phyloP scores from a whole-genome alignment of 2,888 invertebrate genomes.

The Sphaerophoria taeniata region DNA sequence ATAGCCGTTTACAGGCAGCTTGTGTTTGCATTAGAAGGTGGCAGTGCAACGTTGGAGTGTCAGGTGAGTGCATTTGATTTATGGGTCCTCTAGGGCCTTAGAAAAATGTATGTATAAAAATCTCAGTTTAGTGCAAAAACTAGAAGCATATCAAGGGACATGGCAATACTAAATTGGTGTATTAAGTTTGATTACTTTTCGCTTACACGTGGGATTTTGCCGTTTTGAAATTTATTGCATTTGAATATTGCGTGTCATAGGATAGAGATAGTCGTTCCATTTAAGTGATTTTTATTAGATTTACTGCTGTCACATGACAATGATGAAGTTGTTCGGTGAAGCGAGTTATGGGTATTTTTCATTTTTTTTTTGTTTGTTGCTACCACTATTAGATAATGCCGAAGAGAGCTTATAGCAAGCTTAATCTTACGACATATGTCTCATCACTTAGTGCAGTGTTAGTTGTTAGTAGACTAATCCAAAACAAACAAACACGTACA shows the following conservation, averaged over 20 bases:
- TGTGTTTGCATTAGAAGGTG: conserved; percentile 88
- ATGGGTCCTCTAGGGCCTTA: conserved; percentile 13
- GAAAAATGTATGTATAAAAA: neutral
- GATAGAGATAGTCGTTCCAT: neutral
- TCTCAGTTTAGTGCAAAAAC: neutral
- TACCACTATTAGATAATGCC: no score
- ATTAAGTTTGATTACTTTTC: conserved; percentile 40
- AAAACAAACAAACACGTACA: no score
- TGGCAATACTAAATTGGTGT: conserved; percentile 29
- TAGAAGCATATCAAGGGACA: neutral
- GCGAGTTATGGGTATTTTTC: neutral
- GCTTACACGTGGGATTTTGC: conserved; percentile 21
- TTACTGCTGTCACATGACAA: conserved; percentile 9
- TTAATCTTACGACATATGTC: no score
- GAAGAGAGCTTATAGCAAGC: no score
- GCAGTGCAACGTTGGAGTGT: conserved; percentile 89
- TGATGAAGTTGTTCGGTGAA: neutral
- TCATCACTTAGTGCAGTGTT: no score
- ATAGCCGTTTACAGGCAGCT: conserved; percentile 91
- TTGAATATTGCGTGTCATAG: conserved; percentile 24
- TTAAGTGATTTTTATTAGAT: conserved; percentile 28
- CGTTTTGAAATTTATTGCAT: conserved; percentile 23
- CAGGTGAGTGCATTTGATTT: conserved; percentile 83
- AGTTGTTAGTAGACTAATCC: no score
- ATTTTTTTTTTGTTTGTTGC: no score